Base-by-base conservation (phyloP, 2,888 invertebrate species). In the Lithophane socia region DNA sequence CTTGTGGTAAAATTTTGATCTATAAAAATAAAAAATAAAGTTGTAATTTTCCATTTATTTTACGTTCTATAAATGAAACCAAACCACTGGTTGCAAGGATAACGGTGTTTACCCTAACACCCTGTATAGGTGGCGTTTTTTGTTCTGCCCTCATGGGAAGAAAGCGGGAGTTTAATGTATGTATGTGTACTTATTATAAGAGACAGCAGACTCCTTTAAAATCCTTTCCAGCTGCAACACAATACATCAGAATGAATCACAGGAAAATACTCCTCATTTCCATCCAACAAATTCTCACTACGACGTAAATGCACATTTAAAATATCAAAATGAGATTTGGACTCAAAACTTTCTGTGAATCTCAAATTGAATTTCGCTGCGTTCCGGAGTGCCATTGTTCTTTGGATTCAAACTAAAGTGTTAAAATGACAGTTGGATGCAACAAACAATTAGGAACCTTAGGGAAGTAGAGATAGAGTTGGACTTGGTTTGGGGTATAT, bases 301-400 rank as follows among this genome's bases (percentile, higher is more conserved):
- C 76, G 84, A 83, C 86, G 87, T 84, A 86, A 88, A 91, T 91
- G 90, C 91, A 91, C 91, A 90, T 92, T 92, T 90, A 90, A 91
- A 91, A 91, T 90, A 92, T 91, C 92, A 90, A 92, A 93, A 93
- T 90, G 92, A 92, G 90, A 92, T 92, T 90, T 89, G 77, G 86
- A 83, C 87, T 82, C 86, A 88, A 92, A 92, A 91, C 90, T 92
- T 93, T 90, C 90, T 87, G 88, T 88, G 90, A 89, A 91, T 91
- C 90, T 91, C 87, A 92, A 93, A 94, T 93, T 93, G 92, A 93
- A 94, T 94, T 93, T 89, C 90, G 81, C 85, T 83, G 77, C 90
- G 89, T 91, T 90, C 91, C 88, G 78, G 80, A 84, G 78, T 76
- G 77, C 86, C 86, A 90, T 91, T 92, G 92, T 91, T 89, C 87